phyloP scores from a whole-genome alignment of 1,140 invertebrate species.

The Meloidogyne hapla region DNA sequence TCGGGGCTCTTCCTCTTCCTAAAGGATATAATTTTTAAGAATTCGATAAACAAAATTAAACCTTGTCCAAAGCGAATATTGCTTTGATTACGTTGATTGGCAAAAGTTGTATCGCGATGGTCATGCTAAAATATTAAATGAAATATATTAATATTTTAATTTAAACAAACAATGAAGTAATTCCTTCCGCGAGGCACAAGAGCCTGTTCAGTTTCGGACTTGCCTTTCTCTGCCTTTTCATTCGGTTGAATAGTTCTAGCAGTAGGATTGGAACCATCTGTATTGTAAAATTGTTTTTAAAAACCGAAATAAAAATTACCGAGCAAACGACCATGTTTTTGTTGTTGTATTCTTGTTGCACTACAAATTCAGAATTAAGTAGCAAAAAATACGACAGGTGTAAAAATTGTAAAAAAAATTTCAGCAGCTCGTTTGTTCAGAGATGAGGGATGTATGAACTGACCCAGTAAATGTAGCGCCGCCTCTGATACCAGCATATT shows the following conservation, averaged over 20 bases:
- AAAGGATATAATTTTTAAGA: too few relatives aligned
- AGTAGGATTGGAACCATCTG: background rate
- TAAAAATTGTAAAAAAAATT: background rate
- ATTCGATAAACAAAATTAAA: too few relatives aligned
- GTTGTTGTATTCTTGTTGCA: slow-evolving; percentile 2
- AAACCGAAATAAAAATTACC: background rate
- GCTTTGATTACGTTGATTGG: background rate
- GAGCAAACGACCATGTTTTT: background rate
- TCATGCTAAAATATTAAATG: background rate
- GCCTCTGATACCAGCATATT: background rate
- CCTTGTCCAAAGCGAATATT: background rate
- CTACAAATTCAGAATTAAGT: background rate
- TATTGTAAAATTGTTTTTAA: background rate
- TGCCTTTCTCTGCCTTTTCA: background rate
- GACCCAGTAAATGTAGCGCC: background rate
- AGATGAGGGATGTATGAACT: background rate
- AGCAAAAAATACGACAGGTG: background rate
- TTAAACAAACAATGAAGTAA: background rate
- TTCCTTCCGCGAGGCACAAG: background rate
- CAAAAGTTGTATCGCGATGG: background rate
- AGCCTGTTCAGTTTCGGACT: background rate
- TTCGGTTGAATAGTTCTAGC: background rate
- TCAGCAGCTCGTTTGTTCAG: background rate
- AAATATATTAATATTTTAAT: background rate
- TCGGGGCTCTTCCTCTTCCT: background rate